A percentile compares a stretch with the other conserved stretches of the same genome.
phyloP scores from a whole-genome alignment of 2,113 vertebrate species.

The Poeciliopsis retropinna region DNA sequence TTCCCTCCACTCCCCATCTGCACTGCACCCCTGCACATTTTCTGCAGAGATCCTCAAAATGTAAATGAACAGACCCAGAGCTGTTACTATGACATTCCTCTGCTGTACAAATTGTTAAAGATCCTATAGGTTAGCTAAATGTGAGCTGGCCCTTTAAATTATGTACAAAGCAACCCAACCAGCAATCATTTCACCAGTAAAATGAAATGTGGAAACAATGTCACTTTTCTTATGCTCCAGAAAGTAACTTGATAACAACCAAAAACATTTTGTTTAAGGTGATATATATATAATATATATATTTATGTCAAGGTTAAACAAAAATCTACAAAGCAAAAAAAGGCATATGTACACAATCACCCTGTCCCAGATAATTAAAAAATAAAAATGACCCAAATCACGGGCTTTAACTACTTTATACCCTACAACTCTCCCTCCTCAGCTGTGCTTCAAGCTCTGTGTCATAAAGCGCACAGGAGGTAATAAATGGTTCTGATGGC shows the following conservation, averaged over 20 bases:
- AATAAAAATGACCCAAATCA: slow-evolving; percentile 42
- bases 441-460: slow-evolving; percentile 43
- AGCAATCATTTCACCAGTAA: slow-evolving; percentile 85
- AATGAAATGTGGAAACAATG: slow-evolving; percentile 81
- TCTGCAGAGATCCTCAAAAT: slow-evolving; percentile 80
- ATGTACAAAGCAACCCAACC: slow-evolving; percentile 87
- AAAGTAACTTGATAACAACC: slow-evolving; percentile 81
- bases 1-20: slow-evolving; percentile 19
- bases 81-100: slow-evolving; percentile 92
- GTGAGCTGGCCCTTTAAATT: slow-evolving; percentile 86
- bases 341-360: slow-evolving; percentile 91
- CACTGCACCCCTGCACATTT: slow-evolving; percentile 30
- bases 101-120: slow-evolving; percentile 92
- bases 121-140: slow-evolving; percentile 85
- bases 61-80: slow-evolving; percentile 85
- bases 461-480: slow-evolving; percentile 73
- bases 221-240: slow-evolving; percentile 72
- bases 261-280: slow-evolving; percentile 85
- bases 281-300: slow-evolving; percentile 81
- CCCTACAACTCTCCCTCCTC: slow-evolving; percentile 50
- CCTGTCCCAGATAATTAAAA: slow-evolving; percentile 58
- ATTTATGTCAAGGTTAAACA: slow-evolving; percentile 77
- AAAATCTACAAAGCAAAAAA: slow-evolving; percentile 82
- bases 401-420: slow-evolving; percentile 47
- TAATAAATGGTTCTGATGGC: slow-evolving; percentile 76